A percentile compares a stretch with the other conserved stretches of the same genome.
These are phyloP conservation scores for Sylvietta virens DNA, from an alignment of 2,113 vertebrate species.

Conservation along the genomic window DNA sequence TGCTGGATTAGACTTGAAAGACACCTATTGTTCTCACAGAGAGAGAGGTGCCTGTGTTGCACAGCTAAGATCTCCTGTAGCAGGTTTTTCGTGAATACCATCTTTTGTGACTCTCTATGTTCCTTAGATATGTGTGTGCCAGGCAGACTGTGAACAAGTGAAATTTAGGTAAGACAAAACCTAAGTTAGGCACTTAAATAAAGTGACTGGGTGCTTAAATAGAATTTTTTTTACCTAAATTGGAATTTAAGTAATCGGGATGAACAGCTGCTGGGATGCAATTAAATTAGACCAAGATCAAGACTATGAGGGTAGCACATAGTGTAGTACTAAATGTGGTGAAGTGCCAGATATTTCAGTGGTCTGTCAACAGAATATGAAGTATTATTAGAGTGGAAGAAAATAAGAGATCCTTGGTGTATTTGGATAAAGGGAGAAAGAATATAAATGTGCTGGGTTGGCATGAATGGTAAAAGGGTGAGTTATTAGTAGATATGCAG, in stretches of 20 bases:
- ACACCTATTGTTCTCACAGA: neutral
- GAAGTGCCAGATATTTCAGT: neutral
- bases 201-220: neutral
- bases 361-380: neutral
- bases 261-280: neutral
- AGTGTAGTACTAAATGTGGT: neutral
- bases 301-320: neutral
- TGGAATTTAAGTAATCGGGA: neutral
- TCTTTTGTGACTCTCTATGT: neutral
- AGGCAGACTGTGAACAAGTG: neutral
- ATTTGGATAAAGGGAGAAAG: neutral
- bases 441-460: too few species aligned
- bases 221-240: neutral
- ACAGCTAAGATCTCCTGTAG: neutral
- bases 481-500: neutral
- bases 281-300: neutral
- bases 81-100: neutral
- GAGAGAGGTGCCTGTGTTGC: neutral
- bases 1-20: neutral
- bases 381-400: neutral
- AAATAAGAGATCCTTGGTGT: neutral
- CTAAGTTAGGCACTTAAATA: neutral
- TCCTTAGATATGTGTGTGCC: neutral
- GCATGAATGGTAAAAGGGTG: fast-evolving
- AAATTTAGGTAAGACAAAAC: neutral